Evolutionary conservation across 2,888 invertebrate species (phyloP).

Genomic region (Pseudoips prasinana): DNA sequence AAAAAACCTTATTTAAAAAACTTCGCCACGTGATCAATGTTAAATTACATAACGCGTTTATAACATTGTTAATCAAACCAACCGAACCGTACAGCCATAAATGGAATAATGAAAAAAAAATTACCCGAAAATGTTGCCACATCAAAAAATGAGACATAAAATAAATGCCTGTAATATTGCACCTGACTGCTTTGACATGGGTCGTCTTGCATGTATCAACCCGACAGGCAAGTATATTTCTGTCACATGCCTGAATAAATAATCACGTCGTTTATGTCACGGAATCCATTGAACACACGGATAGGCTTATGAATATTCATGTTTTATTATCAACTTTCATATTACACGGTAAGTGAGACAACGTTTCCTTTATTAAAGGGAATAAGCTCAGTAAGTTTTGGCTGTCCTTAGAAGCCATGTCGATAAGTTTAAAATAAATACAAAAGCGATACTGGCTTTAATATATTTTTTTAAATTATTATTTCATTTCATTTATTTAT

Average conservation of each 20-base stretch:
- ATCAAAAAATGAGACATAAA: slow-evolving; percentile 44
- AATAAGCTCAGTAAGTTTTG: too few relatives aligned
- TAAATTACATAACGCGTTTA: too few relatives aligned
- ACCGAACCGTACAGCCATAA: too few relatives aligned
- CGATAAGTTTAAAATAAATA: too few relatives aligned
- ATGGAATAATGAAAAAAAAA: slow-evolving; percentile 23
- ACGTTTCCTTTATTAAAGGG: slow-evolving; percentile 8
- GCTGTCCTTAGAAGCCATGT: too few relatives aligned
- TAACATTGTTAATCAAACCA: too few relatives aligned
- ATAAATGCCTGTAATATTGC: slow-evolving; percentile 66
- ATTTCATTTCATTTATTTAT: too few relatives aligned
- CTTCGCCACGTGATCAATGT: too few relatives aligned
- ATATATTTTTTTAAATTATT: too few relatives aligned
- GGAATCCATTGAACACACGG: slow-evolving; percentile 48
- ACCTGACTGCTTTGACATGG: slow-evolving; percentile 71
- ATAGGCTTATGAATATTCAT: slow-evolving; percentile 47
- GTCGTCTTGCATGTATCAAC: slow-evolving; percentile 75
- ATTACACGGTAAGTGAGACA: slow-evolving; percentile 14
- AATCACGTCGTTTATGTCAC: slow-evolving; percentile 58
- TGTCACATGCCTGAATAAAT: slow-evolving; percentile 69
- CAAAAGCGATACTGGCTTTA: too few relatives aligned
- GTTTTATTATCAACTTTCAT: slow-evolving; percentile 39
- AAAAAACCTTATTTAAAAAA: too few relatives aligned
- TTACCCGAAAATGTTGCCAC: slow-evolving; percentile 18
- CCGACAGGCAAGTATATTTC: slow-evolving; percentile 73